Evolutionary conservation across 1,140 invertebrate genomes (phyloP), one percentile per base, ranked within the genome.

Genomic region (Elymnias hypermnestra): DNA sequence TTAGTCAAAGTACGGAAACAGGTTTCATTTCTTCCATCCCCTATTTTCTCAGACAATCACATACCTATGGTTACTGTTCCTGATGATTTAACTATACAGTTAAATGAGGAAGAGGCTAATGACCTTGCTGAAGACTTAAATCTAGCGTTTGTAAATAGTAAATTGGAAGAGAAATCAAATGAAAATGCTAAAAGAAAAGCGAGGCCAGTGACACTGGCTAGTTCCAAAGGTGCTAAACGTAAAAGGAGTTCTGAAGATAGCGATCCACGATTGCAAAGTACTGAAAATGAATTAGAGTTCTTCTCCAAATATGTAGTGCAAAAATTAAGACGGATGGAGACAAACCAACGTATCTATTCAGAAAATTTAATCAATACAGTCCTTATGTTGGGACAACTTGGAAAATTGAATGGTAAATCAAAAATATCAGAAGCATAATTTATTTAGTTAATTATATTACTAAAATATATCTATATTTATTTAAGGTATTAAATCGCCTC

Each of bases 291-390:
- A 54, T 56, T 83, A 29, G 82, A 85, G 53, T 85, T 76, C 43
- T 85, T 85, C 45, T 79, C 82, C 5, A 85, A 85, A 54, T 85
- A 85, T 75, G 66, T 85, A 39, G 82, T 79, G 0, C 82, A 85
- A 58, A 85, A 85, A 48, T 49, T 85, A 14, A 70, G 82, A 56
- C 70, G 45, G 58, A 85, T 85, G 82, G 82, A 85, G 50, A 85
- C 82, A 14, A 81, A 83, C 53, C 82, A 85, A 22, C 67, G 82
- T 29, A 85, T 85, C 54, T 85, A 83, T 45, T 83, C 82, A 9
- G 82, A 85, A 64, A 85, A 85, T 54, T 68, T 85, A 54, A 83
- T 85, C 12, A 83, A 85, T 22, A 85, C 82, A 52, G 78, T 82
- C 5, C 63, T 85, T 5, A 83, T 85, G 82, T 54, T 85, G 7